Conservation (phyloP, 2,888 invertebrate species). For the Parnassius glacialis region DNA sequence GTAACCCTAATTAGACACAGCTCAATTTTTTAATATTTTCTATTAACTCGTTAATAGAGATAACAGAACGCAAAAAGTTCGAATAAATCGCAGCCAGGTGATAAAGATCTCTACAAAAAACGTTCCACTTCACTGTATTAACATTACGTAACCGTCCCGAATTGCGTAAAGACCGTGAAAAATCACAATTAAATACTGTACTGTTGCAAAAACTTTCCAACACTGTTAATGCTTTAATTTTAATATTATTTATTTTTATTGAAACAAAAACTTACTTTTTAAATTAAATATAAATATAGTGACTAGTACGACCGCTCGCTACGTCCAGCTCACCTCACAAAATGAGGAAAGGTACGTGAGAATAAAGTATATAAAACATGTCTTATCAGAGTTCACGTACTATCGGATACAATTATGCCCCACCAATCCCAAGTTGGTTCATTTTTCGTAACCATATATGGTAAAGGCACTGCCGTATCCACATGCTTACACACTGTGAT, state of each 20-base stretch:
- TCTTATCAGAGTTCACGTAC: constrained; percentile 77
- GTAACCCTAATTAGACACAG: too few species aligned
- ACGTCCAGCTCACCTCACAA: constrained; percentile 62
- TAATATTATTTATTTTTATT: not conserved
- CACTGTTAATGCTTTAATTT: constrained; percentile 17
- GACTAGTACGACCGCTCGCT: constrained; percentile 57
- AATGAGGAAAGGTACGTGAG: constrained; percentile 70
- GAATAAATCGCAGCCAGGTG: constrained; percentile 1
- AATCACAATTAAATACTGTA: constrained; percentile 17
- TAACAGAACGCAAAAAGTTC: too few species aligned
- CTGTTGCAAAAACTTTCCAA: constrained; percentile 24
- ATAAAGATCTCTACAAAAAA: constrained; percentile 18
- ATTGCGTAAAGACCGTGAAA: constrained; percentile 23
- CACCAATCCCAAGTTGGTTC: constrained; percentile 84
- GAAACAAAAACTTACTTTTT: constrained; percentile 63
- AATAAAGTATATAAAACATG: constrained; percentile 78
- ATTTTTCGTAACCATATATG: constrained; percentile 89
- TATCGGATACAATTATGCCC: constrained; percentile 73
- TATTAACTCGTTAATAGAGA: too few species aligned
- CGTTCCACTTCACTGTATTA: constrained; percentile 25
- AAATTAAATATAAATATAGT: constrained; percentile 50
- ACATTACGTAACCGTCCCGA: constrained; percentile 24
- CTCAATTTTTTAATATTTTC: too few species aligned
- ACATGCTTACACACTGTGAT: constrained; percentile 41
- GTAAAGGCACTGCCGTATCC: constrained; percentile 75